Evolutionary conservation across 1,140 invertebrate species (phyloP), one percentile per base, ranked within the genome.

Genomic region (Pogonomyrmex californicus): DNA sequence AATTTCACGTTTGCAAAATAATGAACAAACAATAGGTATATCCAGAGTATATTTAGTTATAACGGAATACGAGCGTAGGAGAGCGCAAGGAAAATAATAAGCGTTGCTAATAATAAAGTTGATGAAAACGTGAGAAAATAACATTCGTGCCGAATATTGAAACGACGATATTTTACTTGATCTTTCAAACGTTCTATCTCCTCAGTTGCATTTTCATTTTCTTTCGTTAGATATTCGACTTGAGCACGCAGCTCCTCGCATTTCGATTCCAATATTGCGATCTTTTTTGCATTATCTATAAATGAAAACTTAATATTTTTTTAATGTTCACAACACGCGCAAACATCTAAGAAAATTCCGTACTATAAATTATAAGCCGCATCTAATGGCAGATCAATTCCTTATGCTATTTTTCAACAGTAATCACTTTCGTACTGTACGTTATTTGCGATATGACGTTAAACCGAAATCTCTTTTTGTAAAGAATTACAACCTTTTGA

Each of bases 151-250:
- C 30, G 30, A 1, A 1, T 66, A 66, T 66, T 4, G 33, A 36
- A 4, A 36, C 7, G 38, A 49, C 44, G 2, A 62, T 33, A 4
- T 38, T 83, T 79, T 70, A 95, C 91, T 91, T 95, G 94, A 76
- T 92, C 90, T 77, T 91, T 91, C 56, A 95, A 56, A 33, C 86
- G 88, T 66, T 90, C 91, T 78, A 93, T 91, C 60, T 95, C 94
- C 7, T 91, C 86, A 14, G 93, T 87, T 7, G 94, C 85, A 10
- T 87, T 85, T 14, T 92, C 91, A 23, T 95, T 86, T 66, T 92
- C 91, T 47, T 89, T 91, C 41, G 91, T 87, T 68, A 95, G 91
- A 10, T 51, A 88, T 7, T 92, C 91, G 71, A 94, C 90, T 86
- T 94, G 91, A 58, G 0, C 41, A 10, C 38, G 33, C 62, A 91